Evolutionary conservation across 2,888 invertebrate species (phyloP), one percentile per base, ranked within the genome.

Genomic region (Nebria brevicollis): DNA sequence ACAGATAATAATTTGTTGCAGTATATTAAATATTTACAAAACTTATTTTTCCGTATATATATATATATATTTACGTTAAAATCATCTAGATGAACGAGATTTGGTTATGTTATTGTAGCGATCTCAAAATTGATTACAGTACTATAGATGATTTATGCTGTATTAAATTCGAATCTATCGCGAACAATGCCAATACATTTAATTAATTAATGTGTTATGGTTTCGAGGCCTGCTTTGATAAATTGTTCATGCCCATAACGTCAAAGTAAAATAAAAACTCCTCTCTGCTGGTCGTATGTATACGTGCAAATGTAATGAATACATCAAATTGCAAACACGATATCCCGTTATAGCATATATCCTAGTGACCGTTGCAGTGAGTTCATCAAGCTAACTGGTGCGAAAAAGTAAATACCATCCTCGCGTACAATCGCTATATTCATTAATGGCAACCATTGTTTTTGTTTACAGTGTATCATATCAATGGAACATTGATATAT

Each of bases 161-260:
- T 78, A 78, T 78, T 78, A 78, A 78, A 78, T 78, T 78, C 78
- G 64, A 72, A 78, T 78, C 78, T 72, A 78, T 78, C 78, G 73
- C 66, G 66, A 41, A 65, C 66, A 73, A 64, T 78, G 73, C 78
- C 78, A 78, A 78, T 78, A 78, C 78, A 78, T 78, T 78, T 73
- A 78, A 78, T 78, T 78, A 78, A 78, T 78, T 78, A 78, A 78
- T 78, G 78, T 78, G 78, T 78, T 78, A 7, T 73, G 78, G 78
- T 78, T 54, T 78, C 65, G 65, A 41, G 65, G 77, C 42, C 20
- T 54, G 20, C 72, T 34, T 72, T 78, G 78, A 78, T 78, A 78
- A 73, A 78, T 78, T 66, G 73, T 65, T 64, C 72, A 73, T 10
- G 66, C 66, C 42, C 65, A 78, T 73, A 73, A 78, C 72, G 78